Base-by-base conservation (phyloP, 1,140 invertebrate species). In the Sycobia sp. region DNA sequence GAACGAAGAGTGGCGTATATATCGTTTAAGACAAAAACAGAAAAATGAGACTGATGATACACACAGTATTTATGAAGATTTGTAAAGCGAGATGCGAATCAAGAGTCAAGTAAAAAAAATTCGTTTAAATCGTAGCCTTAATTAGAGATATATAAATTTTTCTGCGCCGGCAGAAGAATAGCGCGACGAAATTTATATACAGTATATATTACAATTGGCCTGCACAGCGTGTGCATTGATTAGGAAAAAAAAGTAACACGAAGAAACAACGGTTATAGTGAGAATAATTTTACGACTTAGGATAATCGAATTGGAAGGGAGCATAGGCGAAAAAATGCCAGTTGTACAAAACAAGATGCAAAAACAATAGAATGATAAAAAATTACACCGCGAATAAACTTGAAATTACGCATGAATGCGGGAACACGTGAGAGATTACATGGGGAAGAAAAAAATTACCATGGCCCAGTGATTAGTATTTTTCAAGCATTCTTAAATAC, bases 11-110 rank as follows among this genome's bases (percentile, higher is more conserved):
- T 16, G 29, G 22, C n/a, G n/a, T n/a, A 32, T 55, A 55, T 56
- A 41, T 49, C 27, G 47, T 34, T 56, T 53, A 65, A 65, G 29
- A 56, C 18, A 56, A 62, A 62, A 57, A 65, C 56, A 56, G 51
- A 56, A 76, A 75, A 68, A 78, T 81, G 78, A 81, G 79, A 82
- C 80, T 82, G 80, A 82, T 79, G 73, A 76, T 58, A 58, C 75
- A 69, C 76, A 68, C 79, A 82, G 80, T 82, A 82, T 80, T 81
- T 71, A 71, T 66, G 74, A 73, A 74, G 73, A 74, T 71, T 72
- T 72, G 71, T 69, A 72, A 74, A 73, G 66, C 34, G 25, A 49
- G 27, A 46, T 55, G 29, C 29, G 25, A 62, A 29, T 46, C 18
- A 39, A 53, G 25, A 60, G 23, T 5, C n/a, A 46, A 34, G 16